Evolutionary conservation across 2,113 vertebrate genomes (phyloP).

Genomic region (Seriola rivoliana): DNA sequence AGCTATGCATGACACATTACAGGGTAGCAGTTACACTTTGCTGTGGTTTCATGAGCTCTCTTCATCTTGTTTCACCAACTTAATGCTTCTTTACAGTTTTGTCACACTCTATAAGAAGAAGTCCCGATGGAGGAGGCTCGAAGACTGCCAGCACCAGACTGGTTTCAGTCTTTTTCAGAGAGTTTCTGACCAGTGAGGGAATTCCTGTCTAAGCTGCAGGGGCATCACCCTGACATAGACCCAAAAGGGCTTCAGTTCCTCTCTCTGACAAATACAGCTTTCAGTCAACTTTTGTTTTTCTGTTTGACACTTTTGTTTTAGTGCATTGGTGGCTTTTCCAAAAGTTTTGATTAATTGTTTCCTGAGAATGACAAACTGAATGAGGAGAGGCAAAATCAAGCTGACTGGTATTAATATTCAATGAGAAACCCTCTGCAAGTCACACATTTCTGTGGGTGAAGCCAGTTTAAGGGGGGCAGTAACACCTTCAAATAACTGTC

Average conservation of each 20-base stretch:
- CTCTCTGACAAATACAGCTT: slow-evolving; percentile 18
- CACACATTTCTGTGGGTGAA: not conserved
- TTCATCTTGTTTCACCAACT: slow-evolving; percentile 28
- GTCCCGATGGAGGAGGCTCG: not conserved
- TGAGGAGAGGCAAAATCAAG: not conserved
- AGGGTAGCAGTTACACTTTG: slow-evolving; percentile 32
- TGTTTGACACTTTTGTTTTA: not conserved
- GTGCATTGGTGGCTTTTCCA: not conserved
- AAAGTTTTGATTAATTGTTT: not conserved
- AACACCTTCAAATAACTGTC: not conserved
- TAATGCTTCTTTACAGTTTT: not conserved
- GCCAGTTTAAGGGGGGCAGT: not conserved
- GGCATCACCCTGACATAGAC: slow-evolving; percentile 18
- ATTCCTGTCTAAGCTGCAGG: slow-evolving; percentile 15
- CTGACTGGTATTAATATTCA: no score
- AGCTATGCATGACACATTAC: slow-evolving; percentile 39
- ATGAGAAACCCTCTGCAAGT: not conserved
- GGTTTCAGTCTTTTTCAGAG: slow-evolving; percentile 11
- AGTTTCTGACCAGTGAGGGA: slow-evolving; percentile 29
- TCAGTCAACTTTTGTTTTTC: slow-evolving; percentile 23
- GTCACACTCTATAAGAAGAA: slow-evolving; percentile 12
- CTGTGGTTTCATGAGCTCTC: slow-evolving; percentile 60
- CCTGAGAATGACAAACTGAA: slow-evolving; percentile 9
- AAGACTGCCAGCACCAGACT: not conserved
- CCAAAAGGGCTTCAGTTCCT: not conserved